These are phyloP conservation scores for Epinotia ramella DNA, from an alignment of 2,888 invertebrate species.

Conservation along the genomic window DNA sequence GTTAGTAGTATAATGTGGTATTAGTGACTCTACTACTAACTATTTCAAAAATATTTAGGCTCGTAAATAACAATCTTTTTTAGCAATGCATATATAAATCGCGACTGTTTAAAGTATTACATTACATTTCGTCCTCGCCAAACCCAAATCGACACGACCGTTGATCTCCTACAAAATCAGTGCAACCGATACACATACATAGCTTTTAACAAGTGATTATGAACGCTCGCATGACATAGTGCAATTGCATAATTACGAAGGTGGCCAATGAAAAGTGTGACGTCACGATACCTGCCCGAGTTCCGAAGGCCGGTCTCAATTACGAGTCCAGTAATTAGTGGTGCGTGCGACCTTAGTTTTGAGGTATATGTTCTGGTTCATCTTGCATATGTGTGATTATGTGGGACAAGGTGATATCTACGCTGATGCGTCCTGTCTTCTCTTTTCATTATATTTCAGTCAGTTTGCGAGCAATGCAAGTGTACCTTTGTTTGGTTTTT, in stretches of 20 bases:
- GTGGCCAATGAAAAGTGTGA: constrained; percentile 48
- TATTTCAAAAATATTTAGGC: no score
- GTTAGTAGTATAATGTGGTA: no score
- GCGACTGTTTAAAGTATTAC: background rate
- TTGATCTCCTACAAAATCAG: constrained; percentile 9
- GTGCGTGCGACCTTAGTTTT: constrained; percentile 56
- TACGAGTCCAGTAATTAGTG: constrained; percentile 72
- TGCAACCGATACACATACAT: constrained; percentile 17
- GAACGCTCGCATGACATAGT: constrained; percentile 22
- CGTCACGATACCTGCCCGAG: constrained; percentile 55
- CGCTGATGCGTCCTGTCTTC: background rate
- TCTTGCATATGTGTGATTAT: constrained; percentile 16
- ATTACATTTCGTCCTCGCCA: background rate
- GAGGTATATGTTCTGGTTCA: constrained; percentile 19
- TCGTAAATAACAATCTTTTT: no score
- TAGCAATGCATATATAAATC: no score
- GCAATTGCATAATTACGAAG: constrained; percentile 43
- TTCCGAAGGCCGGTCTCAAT: constrained; percentile 71
- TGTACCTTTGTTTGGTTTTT: no score
- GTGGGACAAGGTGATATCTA: constrained; percentile 12
- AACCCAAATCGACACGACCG: background rate
- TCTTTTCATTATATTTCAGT: background rate
- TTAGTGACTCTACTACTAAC: no score
- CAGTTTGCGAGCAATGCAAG: background rate
- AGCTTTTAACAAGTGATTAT: constrained; percentile 14